These are phyloP conservation scores for Urocolius indicus DNA, from an alignment of 2,113 vertebrate species.

Conservation along the genomic window DNA sequence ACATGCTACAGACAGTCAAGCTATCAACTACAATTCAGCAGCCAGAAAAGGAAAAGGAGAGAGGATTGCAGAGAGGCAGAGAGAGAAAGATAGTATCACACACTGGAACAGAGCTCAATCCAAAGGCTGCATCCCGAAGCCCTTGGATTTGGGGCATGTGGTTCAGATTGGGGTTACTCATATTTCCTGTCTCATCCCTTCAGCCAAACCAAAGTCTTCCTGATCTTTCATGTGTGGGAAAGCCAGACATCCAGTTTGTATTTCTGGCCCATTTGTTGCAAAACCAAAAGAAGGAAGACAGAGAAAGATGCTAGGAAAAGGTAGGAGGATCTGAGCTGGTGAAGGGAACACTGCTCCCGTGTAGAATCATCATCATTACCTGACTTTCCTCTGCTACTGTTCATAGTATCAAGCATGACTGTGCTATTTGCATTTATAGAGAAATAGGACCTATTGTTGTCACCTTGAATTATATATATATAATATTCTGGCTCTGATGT, in stretches of 20 bases:
- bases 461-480: slow-evolving; percentile 23
- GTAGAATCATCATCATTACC: background rate
- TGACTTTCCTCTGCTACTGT: slow-evolving; percentile 19
- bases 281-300: background rate
- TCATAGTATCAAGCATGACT: background rate
- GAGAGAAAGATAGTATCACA: background rate
- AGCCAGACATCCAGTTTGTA: background rate
- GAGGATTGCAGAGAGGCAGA: background rate
- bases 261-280: background rate
- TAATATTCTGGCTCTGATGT: slow-evolving; percentile 23
- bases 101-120: background rate
- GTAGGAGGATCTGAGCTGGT: background rate
- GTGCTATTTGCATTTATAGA: background rate
- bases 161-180: background rate
- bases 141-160: background rate
- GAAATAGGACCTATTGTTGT: slow-evolving; percentile 41
- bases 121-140: background rate
- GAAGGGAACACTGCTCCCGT: background rate
- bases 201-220: background rate
- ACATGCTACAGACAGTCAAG: background rate
- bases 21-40: background rate
- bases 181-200: background rate
- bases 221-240: background rate
- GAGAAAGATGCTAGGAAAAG: background rate
- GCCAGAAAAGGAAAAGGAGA: background rate